A percentile compares a stretch with the other conserved stretches of the same genome.
phyloP scores from a whole-genome alignment of 2,888 invertebrate genomes.

The Eristalis tenax region DNA sequence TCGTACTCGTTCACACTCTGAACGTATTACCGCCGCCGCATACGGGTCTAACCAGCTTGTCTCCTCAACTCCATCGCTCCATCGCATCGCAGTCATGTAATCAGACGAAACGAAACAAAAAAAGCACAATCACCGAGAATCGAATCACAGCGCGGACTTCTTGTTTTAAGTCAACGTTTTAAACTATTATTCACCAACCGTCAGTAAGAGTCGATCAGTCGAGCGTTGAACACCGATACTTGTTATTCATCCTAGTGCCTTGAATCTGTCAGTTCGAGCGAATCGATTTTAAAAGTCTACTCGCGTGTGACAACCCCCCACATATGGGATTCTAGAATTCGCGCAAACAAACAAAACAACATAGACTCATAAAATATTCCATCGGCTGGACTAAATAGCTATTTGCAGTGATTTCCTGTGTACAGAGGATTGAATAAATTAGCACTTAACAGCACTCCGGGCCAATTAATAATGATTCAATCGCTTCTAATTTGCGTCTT shows the following conservation, averaged over 20 bases:
- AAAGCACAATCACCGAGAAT: constrained; percentile 30
- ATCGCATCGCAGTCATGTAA: constrained; percentile 30
- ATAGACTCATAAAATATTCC: neutral
- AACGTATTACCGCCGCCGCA: constrained; percentile 13
- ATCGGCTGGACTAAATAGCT: neutral
- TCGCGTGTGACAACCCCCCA: constrained; percentile 22
- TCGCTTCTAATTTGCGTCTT: constrained; percentile 46
- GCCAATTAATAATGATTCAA: constrained; percentile 52
- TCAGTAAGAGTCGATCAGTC: constrained; percentile 54
- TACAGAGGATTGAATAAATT: neutral
- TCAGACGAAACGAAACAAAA: constrained; percentile 1
- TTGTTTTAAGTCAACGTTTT: constrained; percentile 45
- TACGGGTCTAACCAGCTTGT: constrained; percentile 32
- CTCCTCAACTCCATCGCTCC: constrained; percentile 29
- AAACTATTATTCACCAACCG: constrained; percentile 33
- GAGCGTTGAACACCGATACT: constrained; percentile 31
- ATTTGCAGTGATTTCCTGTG: constrained; percentile 8
- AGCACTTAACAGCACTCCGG: neutral
- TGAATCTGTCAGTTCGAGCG: neutral
- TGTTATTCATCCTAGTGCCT: constrained; percentile 23
- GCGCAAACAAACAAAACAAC: neutral
- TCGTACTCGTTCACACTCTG: constrained; percentile 9
- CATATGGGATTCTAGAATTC: constrained; percentile 2
- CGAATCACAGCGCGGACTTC: constrained; percentile 52
- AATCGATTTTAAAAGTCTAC: constrained; percentile 9